phyloP scores from a whole-genome alignment of 2,888 invertebrate genomes.

The Gerris lacustris region DNA sequence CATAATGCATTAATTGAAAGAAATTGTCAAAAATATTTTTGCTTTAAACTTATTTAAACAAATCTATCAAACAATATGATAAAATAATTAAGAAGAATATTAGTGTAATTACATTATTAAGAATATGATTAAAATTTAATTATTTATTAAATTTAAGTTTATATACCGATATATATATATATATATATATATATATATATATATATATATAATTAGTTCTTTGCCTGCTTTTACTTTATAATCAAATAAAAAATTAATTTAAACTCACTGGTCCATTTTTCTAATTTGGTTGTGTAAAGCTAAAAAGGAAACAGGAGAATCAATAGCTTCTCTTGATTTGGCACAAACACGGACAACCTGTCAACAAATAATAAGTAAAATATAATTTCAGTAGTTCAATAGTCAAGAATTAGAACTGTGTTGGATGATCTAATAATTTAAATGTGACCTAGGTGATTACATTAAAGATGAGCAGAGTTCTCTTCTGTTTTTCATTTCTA shows the following conservation, averaged over 20 bases:
- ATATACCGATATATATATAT: no score
- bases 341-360: constrained; percentile 77
- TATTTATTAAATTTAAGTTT: no score
- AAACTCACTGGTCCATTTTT: constrained; percentile 64
- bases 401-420: neutral
- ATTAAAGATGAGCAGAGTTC: no score
- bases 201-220: no score
- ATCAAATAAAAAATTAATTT: neutral
- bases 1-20: constrained; percentile 8
- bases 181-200: no score
- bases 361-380: constrained; percentile 6
- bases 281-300: constrained; percentile 95
- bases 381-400: neutral
- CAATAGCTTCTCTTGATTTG: constrained; percentile 94
- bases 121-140: no score
- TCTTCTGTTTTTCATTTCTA: no score
- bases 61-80: neutral
- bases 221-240: no score
- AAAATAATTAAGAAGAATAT: neutral
- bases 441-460: no score
- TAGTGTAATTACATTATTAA: neutral
- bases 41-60: neutral
- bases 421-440: no score
- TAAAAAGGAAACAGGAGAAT: constrained; percentile 91
- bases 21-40: constrained; percentile 8